Conservation (phyloP, 1,140 invertebrate species). For the Dendroctonus valens region DNA sequence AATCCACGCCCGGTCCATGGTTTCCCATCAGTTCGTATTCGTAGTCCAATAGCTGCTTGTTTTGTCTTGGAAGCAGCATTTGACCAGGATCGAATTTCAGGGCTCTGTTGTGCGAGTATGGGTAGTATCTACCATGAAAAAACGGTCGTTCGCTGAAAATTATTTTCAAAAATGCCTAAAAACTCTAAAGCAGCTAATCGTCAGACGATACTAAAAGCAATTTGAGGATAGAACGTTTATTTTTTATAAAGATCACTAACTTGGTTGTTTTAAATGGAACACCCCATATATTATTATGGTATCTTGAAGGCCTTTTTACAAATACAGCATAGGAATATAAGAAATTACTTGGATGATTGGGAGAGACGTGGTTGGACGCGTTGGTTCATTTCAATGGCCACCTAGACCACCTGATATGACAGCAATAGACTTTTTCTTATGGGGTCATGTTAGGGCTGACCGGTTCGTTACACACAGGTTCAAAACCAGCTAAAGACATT, state of each 20-base stretch:
- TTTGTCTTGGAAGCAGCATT: slow-evolving; percentile 56
- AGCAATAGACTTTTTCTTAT: background rate
- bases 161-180: background rate
- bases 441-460: background rate
- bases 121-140: slow-evolving; percentile 25
- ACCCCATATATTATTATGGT: too few relatives aligned
- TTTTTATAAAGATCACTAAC: too few relatives aligned
- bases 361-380: background rate
- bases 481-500: background rate
- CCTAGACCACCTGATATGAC: background rate
- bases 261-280: too few relatives aligned
- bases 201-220: background rate
- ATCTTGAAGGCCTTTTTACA: too few relatives aligned
- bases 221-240: too few relatives aligned
- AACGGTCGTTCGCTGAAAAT: slow-evolving; percentile 6
- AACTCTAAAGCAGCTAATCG: background rate
- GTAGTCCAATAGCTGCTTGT: slow-evolving; percentile 55
- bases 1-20: slow-evolving; percentile 57
- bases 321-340: too few relatives aligned
- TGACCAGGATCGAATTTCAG: slow-evolving; percentile 40
- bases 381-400: background rate
- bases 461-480: background rate
- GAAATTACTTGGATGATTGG: too few relatives aligned
- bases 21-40: slow-evolving; percentile 19
- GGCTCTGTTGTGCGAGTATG: slow-evolving; percentile 37